Evolutionary conservation across 2,888 invertebrate species (phyloP).

Genomic region (Caradrina kadenii): DNA sequence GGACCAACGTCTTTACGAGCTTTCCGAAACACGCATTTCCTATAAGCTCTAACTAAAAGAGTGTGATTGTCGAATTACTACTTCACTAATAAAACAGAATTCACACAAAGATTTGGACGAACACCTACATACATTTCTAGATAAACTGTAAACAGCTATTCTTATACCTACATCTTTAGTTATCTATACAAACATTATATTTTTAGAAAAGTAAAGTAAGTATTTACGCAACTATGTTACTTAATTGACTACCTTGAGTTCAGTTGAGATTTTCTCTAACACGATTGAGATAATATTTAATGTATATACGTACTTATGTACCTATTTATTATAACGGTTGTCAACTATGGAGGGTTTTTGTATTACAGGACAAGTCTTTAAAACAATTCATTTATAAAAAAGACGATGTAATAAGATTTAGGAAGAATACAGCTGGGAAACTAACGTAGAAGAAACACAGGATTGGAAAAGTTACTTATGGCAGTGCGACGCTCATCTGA

Average conservation of each 20-base stretch:
- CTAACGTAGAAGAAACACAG: neutral
- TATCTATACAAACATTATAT: neutral
- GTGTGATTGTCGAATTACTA: slow-evolving; percentile 28
- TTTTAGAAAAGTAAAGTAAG: slow-evolving; percentile 20
- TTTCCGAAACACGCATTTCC: slow-evolving; percentile 5
- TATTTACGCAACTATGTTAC: slow-evolving; percentile 20
- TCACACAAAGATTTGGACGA: slow-evolving; percentile 1
- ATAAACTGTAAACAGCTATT: neutral
- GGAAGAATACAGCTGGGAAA: neutral
- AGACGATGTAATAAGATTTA: neutral
- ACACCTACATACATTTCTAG: slow-evolving; percentile 3
- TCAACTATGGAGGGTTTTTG: slow-evolving; percentile 18
- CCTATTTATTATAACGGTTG: slow-evolving; percentile 34
- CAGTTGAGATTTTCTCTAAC: slow-evolving; percentile 21
- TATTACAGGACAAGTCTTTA: neutral
- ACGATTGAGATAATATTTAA: slow-evolving; percentile 31
- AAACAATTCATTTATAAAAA: neutral
- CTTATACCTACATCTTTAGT: slow-evolving; percentile 3
- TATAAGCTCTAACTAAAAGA: neutral
- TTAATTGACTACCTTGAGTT: slow-evolving; percentile 27
- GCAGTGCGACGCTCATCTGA: too few species aligned
- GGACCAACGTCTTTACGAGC: too few species aligned
- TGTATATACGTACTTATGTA: neutral
- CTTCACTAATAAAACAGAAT: slow-evolving; percentile 4
- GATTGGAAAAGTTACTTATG: neutral